These are phyloP conservation scores for Burhinus oedicnemus DNA, from an alignment of 2,113 vertebrate species.

Conservation along the genomic window DNA sequence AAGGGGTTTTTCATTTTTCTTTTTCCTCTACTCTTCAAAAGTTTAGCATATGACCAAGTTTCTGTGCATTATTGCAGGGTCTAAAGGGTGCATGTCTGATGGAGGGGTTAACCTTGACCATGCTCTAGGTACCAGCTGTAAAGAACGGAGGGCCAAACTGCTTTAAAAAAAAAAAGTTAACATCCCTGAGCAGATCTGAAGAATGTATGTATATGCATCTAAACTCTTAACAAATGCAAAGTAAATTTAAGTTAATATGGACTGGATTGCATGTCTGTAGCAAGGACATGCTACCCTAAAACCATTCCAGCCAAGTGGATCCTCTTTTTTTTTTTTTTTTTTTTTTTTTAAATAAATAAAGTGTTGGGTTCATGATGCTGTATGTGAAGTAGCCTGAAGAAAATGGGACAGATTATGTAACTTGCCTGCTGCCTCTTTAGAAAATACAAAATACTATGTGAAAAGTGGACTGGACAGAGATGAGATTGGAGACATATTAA, in stretches of 20 bases:
- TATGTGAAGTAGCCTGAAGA: background rate
- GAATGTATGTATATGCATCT: background rate
- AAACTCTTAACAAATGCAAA: background rate
- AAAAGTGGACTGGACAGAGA: background rate
- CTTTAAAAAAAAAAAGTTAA: background rate
- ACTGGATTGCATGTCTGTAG: background rate
- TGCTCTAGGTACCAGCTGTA: background rate
- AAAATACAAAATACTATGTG: background rate
- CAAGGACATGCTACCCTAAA: background rate
- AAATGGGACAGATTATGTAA: background rate
- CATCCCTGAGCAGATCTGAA: background rate
- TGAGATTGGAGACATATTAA: background rate
- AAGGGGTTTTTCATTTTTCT: accelerated
- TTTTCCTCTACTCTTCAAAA: background rate
- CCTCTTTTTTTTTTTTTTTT: background rate
- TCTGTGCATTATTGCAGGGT: background rate
- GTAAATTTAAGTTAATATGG: background rate
- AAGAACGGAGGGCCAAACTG: background rate
- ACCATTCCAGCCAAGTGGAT: background rate
- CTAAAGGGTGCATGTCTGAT: background rate
- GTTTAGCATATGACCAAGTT: background rate
- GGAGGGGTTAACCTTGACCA: background rate
- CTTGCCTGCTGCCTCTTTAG: background rate
- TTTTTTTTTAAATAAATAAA: background rate
- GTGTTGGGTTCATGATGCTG: background rate